phyloP scores from a whole-genome alignment of 2,797 vertebrate genomes.

The Staurois parvus region DNA sequence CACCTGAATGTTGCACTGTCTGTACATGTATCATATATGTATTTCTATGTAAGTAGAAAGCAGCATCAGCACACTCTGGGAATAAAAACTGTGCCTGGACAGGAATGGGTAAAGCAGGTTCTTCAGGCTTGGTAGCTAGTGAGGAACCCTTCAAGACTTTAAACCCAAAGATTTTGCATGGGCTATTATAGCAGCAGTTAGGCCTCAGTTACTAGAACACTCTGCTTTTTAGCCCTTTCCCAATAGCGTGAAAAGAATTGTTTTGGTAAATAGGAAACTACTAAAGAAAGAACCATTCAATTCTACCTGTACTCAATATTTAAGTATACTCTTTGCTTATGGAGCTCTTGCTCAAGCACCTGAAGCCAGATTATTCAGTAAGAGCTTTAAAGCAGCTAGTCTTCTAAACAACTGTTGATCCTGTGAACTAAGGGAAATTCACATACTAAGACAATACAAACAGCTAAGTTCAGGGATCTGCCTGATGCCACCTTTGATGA shows the following conservation, averaged over 20 bases:
- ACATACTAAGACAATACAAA: background rate
- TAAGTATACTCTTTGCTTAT: background rate
- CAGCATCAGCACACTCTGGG: no score
- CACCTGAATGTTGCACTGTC: no score
- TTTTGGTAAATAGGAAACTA: no score
- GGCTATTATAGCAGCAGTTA: background rate
- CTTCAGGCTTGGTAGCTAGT: no score
- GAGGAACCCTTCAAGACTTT: no score
- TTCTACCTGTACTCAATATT: background rate
- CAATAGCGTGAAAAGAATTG: no score
- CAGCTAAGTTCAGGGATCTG: background rate
- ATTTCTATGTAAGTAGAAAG: no score
- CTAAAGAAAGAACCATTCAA: background rate
- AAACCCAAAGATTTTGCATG: no score
- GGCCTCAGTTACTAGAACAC: background rate
- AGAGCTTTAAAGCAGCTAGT: background rate
- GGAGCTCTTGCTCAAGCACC: background rate
- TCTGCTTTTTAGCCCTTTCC: background rate
- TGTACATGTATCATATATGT: no score
- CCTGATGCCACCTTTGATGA: background rate
- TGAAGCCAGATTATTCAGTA: background rate
- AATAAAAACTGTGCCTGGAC: no score
- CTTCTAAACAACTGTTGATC: background rate
- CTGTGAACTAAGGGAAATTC: background rate
- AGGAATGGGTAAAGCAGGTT: no score